These are phyloP conservation scores for Parazoanthus swiftii DNA, from an alignment of 92 coral and sea anemone species.

Conservation along the genomic window DNA sequence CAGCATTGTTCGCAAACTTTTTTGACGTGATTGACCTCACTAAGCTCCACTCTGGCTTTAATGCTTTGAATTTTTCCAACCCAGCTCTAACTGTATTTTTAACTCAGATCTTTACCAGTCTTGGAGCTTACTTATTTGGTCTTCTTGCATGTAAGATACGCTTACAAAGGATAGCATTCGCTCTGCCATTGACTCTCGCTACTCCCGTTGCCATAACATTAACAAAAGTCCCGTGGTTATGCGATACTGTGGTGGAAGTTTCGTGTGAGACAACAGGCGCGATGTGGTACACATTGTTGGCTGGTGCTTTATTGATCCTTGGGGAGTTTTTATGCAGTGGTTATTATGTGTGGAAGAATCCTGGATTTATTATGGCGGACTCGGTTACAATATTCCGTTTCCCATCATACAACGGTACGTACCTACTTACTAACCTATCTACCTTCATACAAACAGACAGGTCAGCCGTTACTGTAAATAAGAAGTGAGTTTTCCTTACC, in stretches of 20 bases:
- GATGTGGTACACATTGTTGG: slow-evolving; percentile 27
- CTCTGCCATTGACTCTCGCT: slow-evolving; percentile 76
- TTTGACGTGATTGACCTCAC: slow-evolving; percentile 38
- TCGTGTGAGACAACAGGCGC: slow-evolving; percentile 40
- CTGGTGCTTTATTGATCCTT: slow-evolving; percentile 44
- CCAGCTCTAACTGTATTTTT: slow-evolving; percentile 60
- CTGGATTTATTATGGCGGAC: slow-evolving; percentile 57
- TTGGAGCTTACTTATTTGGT: slow-evolving; percentile 74
- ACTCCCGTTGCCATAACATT: slow-evolving; percentile 63
- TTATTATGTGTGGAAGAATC: slow-evolving; percentile 56
- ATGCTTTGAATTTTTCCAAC: slow-evolving; percentile 37
- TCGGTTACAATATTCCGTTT: slow-evolving; percentile 52
- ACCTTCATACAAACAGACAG: no score
- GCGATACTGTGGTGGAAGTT: slow-evolving; percentile 30
- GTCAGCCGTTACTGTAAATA: no score
- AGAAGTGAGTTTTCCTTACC: no score
- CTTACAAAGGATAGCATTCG: slow-evolving; percentile 77
- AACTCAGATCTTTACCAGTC: slow-evolving; percentile 78
- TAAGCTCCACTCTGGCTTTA: slow-evolving; percentile 52
- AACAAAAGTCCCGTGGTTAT: slow-evolving; percentile 44
- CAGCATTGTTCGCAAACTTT: slow-evolving; percentile 56
- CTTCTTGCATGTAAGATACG: slow-evolving; percentile 87
- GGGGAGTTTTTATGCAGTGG: slow-evolving; percentile 50
- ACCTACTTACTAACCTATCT: no score
- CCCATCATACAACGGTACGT: slow-evolving; percentile 61